Base-by-base conservation (phyloP, 2,113 vertebrate species). In the Bos indicus region DNA sequence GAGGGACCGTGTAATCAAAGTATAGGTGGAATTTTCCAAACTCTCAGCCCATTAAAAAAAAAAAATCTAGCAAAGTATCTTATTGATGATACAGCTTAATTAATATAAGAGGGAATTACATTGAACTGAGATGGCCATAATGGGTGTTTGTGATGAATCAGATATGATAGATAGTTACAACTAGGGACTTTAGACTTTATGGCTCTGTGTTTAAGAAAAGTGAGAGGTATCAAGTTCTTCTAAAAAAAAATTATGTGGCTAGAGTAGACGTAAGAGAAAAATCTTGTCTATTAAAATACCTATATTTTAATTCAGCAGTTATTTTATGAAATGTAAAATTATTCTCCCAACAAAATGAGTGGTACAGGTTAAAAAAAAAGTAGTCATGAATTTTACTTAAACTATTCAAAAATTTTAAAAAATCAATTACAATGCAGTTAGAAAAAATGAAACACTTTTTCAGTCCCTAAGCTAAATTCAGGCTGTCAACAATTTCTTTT, bases 371-470 rank as follows among this genome's bases (percentile, higher is more conserved):
- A 96, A 94, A 74, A 81, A 0, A 0, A 7, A 54, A 30, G 5
- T 23, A 97, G 30, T 85, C 94, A 48, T 30, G 59, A 96, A 87
- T 88, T 96, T 51, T 96, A 74, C 91, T 92, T 86, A 95, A 97
- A 97, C 64, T 97, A 90, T 80, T 86, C 36, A 40, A 77, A 97
- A 96, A 93, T 96, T 43, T 25, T 95, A 94, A 95, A 97, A 10
- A 97, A 97, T 17, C 0, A 0, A 91, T 97, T 98, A 95, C 92
- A 98, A 87, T 83, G 59, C 77, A 52, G 91, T 98, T 90, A 80
- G 16, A n/a, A 11, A 54, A 90, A 93, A 90, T 91, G 94, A 91
- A 97, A 95, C 94, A 2, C 71, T 87, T 88, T 51, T 77, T 86
- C 88, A 96, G 86, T 97, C 92, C 90, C 96, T 97, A 94, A 71